phyloP scores from a whole-genome alignment of 1,140 invertebrate genomes.

The Bombus waltoni region DNA sequence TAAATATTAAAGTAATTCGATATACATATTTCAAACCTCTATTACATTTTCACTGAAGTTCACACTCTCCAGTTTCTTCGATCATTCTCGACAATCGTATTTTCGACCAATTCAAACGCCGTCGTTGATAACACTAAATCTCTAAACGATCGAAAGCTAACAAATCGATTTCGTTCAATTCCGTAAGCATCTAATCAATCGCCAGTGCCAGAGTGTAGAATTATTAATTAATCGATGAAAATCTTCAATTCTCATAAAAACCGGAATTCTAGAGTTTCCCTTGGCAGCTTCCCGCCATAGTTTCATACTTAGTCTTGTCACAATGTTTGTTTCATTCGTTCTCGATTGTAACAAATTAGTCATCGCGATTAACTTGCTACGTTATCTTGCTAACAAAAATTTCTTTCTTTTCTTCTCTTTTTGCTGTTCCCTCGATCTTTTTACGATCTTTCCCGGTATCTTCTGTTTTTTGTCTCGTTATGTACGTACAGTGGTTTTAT shows the following conservation, averaged over 20 bases:
- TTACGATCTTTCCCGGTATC: not conserved
- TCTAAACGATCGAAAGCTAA: not conserved
- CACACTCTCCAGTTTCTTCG: not conserved
- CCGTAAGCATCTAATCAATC: conserved; percentile 3
- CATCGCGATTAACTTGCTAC: conserved; percentile 30
- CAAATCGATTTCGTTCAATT: conserved; percentile 18
- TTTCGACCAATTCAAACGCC: not conserved
- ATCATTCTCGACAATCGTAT: not conserved
- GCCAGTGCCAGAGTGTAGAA: not conserved
- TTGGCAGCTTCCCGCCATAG: conserved; percentile 1
- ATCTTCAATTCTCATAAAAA: conserved; percentile 47
- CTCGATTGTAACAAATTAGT: conserved; percentile 25
- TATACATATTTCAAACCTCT: not conserved
- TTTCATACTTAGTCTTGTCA: conserved; percentile 9
- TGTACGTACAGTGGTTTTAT: conserved; percentile 30
- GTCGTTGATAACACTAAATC: not conserved
- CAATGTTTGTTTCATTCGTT: not conserved
- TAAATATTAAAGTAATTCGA: not conserved
- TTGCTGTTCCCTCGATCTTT: too few species aligned
- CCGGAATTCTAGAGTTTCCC: conserved; percentile 33
- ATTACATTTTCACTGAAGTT: not conserved
- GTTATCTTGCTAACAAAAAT: conserved; percentile 35
- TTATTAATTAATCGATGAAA: not conserved
- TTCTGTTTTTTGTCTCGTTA: not conserved
- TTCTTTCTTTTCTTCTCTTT: not conserved